These are phyloP conservation scores for Nomia melanderi DNA, from an alignment of 1,140 invertebrate genomes.

Conservation along the genomic window DNA sequence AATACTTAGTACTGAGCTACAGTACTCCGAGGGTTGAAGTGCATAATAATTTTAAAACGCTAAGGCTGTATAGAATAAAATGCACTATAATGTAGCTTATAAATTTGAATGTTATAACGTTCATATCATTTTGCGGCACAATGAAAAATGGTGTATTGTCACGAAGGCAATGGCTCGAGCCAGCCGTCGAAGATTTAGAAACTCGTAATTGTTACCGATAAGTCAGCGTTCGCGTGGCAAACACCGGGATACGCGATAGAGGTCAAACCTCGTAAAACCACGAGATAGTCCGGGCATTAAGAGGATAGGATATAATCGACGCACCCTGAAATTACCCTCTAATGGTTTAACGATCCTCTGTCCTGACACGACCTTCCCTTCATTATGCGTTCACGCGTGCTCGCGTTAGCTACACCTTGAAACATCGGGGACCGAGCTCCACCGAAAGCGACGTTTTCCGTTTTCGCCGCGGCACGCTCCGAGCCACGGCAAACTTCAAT, in stretches of 20 bases:
- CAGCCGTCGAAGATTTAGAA: not conserved
- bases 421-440: not conserved
- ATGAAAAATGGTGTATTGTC: too few species aligned
- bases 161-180: too few species aligned
- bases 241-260: not conserved
- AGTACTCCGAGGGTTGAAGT: too few species aligned
- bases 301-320: not conserved
- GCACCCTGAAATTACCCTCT: not conserved
- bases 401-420: conserved; percentile 8
- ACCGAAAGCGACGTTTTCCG: conserved; percentile 1
- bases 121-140: too few species aligned
- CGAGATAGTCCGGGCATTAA: conserved; percentile 1
- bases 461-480: not conserved
- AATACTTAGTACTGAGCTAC: too few species aligned
- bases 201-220: not conserved
- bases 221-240: not conserved
- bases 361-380: not conserved
- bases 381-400: conserved; percentile 11
- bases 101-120: too few species aligned
- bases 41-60: too few species aligned
- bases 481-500: not conserved
- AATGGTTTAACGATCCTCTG: not conserved
- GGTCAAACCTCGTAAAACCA: conserved; percentile 6
- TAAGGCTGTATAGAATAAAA: too few species aligned
- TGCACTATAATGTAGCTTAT: too few species aligned